Conservation (phyloP, 2,797 vertebrate species). For the Australoheros facetus region DNA sequence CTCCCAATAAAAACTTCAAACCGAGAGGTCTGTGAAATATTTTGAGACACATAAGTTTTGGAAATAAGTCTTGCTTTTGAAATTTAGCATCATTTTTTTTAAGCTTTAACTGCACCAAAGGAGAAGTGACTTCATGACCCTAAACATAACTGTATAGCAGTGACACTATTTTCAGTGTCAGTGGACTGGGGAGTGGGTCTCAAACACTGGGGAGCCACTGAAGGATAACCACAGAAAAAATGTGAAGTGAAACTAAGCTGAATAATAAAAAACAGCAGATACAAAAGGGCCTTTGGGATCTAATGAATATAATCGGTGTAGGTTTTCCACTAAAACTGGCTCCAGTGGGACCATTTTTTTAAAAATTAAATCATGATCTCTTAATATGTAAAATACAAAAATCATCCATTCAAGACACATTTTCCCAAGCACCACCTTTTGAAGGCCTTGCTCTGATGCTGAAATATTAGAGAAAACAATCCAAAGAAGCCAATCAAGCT, state of each 20-base stretch:
- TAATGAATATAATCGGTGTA: not conserved
- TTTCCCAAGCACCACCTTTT: not conserved
- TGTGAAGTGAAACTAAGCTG: not conserved
- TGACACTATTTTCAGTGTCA: not conserved
- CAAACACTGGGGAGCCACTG: not conserved
- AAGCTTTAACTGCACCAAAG: not conserved
- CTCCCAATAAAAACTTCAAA: not conserved
- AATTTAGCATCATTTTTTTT: not conserved
- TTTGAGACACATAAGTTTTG: not conserved
- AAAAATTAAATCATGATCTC: not conserved
- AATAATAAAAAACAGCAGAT: not conserved
- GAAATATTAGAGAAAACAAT: constrained; percentile 16
- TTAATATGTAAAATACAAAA: not conserved
- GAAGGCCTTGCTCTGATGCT: not conserved
- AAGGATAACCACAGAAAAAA: not conserved
- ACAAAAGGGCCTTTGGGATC: too few relatives aligned
- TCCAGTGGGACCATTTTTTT: not conserved
- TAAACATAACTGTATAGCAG: not conserved
- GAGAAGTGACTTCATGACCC: not conserved
- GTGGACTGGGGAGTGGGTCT: not conserved
- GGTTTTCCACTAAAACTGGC: not conserved
- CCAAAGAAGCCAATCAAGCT: not conserved
- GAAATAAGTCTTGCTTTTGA: not conserved
- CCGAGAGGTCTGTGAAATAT: not conserved
- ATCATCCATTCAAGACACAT: not conserved